Percentiles rank a stretch among this genome's conserved stretches.
Conservation (phyloP, 1,140 invertebrate species). For the Rhyzopertha dominica region DNA sequence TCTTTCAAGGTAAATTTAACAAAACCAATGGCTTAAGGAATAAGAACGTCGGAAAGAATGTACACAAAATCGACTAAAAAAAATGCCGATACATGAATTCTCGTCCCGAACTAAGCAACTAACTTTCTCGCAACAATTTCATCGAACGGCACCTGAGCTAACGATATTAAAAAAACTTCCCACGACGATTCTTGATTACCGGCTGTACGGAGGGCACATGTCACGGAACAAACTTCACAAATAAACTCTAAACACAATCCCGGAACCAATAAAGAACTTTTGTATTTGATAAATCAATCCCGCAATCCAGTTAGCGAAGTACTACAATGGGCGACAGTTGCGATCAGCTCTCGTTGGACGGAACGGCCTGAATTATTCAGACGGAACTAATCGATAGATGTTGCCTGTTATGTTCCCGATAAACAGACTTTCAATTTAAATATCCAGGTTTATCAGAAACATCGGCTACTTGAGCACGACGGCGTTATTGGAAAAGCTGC, state of each 20-base stretch:
- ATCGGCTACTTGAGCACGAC: no score
- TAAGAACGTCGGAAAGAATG: no score
- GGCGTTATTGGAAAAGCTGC: no score
- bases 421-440: background rate
- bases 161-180: no score
- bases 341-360: constrained; percentile 16
- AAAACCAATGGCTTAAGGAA: no score
- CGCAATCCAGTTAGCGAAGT: constrained; percentile 21
- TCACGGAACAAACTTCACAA: constrained; percentile 15
- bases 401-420: background rate
- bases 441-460: no score
- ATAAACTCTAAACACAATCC: constrained; percentile 22
- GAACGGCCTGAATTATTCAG: constrained; percentile 1
- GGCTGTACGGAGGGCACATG: constrained; percentile 13
- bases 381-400: background rate
- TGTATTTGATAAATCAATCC: constrained; percentile 42
- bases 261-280: constrained; percentile 39
- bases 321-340: constrained; percentile 21
- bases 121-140: no score
- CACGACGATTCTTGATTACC: constrained; percentile 20
- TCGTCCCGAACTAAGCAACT: no score
- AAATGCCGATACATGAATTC: no score
- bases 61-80: no score
- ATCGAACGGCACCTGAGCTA: no score
- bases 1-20: no score